Evolutionary conservation across 2,888 invertebrate genomes (phyloP), one percentile per base, ranked within the genome.

Genomic region (Sesia apiformis): DNA sequence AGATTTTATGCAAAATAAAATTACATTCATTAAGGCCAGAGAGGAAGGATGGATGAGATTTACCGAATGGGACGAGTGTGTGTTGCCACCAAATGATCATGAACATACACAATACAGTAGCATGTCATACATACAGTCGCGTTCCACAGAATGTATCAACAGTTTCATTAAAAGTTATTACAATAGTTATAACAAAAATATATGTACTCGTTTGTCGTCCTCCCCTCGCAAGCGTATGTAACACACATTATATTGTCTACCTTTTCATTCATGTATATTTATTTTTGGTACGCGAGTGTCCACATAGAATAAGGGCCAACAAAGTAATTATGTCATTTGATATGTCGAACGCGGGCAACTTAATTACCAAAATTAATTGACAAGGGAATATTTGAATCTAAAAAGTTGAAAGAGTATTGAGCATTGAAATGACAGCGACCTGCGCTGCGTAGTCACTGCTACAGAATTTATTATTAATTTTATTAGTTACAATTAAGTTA

Each of bases 201-300:
- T 64, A 8, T 64, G 66, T 65, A 64, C 65, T 63, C 60, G 57
- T 63, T 63, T 63, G 58, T 63, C 69, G 64, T 23, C 46, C 46
- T 46, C 46, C n/a, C 23, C 46, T 46, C 46, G 46, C 8, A 46
- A 46, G 46, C 46, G n/a, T 23, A 46, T 46, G 7, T n/a, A 46
- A 46, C 46, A 70, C 69, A 71, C 68, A 23, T 23, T 23, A 23
- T 23, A 70, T 64, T 70, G 67, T 76, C 70, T 70, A 66, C 69
- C 68, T 70, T 55, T 63, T 57, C 60, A 60, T 70, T 65, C 62
- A 64, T 67, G 67, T 65, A 67, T 67, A 71, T 71, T 67, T 63
- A 63, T 70, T 81, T 85, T 85, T 84, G 84, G 85, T 87, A 80
- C 76, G 74, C 76, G 71, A 77, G 77, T 77, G 79, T 81, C 78